Evolutionary conservation across 2,797 vertebrate genomes (phyloP), one percentile per base, ranked within the genome.

Genomic region (Microcaecilia unicolor): DNA sequence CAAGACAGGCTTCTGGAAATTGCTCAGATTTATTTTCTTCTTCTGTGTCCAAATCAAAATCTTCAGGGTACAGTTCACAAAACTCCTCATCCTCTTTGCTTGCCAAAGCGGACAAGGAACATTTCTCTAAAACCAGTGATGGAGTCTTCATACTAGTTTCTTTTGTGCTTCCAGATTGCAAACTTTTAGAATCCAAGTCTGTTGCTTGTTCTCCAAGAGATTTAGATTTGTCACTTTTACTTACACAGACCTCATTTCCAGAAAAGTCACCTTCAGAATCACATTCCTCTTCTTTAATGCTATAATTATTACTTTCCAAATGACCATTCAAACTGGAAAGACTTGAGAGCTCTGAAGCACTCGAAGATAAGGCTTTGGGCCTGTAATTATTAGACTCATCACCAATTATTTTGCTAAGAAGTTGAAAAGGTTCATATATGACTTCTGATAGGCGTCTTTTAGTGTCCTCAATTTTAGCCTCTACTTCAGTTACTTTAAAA

Each of bases 401-500:
- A 12, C 94, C 93, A 30, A 98, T 98, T 19, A 98, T 94, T 65
- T 98, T 98, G 58, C 89, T 98, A 30, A 99, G 81, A 41, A 97
- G 75, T 62, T 97, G 95, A 28, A 98, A 79, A 28, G 94, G 96
- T 44, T 99, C 96, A 2, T 86, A 87, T 44, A 99, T 98, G 4
- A 83, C 96, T 73, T 98, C 96, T 0, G 96, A 92, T 42, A 98
- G 74, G 48, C 96, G 94, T 1, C 96, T 83, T 46, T 85, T 98
- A 5, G 96, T 98, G 82, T 98, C 95, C 64, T 97, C 96, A 4
- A 98, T 87, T 54, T 84, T 86, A 19, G 93, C 92, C 68, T 98
- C 96, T 31, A 99, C 93, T 50, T 99, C 95, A n/a, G 90, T 84
- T 25, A 96, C 93, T 64, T 92, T 97, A 61, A 98, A 97, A 83